Conservation (phyloP, 2,113 vertebrate species). For the Neoarius graeffei region DNA sequence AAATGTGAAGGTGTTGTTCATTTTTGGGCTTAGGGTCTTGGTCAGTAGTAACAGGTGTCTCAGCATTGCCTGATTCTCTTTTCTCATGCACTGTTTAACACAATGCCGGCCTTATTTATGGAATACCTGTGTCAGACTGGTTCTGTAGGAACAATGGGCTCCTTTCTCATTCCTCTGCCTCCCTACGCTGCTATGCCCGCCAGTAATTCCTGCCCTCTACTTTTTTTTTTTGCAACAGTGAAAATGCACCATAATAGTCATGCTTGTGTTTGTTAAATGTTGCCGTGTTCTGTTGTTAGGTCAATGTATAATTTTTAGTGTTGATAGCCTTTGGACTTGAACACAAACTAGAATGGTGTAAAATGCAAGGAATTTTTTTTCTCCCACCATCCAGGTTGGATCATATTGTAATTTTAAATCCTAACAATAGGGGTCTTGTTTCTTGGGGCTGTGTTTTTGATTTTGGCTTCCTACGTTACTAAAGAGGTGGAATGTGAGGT, state of each 20-base stretch:
- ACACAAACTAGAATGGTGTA: not conserved
- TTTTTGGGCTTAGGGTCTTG: constrained; percentile 29
- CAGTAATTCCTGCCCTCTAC: constrained; percentile 53
- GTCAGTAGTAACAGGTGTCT: constrained; percentile 64
- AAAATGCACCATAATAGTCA: constrained; percentile 23
- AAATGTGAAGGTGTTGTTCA: constrained; percentile 24
- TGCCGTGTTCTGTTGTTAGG: not conserved
- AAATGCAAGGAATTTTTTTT: constrained; percentile 22
- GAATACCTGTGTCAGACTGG: constrained; percentile 77
- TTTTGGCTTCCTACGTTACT: constrained; percentile 16
- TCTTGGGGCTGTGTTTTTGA: constrained; percentile 7
- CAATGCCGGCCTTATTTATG: constrained; percentile 71
- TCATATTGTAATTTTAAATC: constrained; percentile 43
- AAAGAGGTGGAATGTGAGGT: constrained; percentile 28
- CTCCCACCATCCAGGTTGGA: constrained; percentile 22
- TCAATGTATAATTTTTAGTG: not conserved
- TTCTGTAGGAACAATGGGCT: constrained; percentile 70
- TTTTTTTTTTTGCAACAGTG: constrained; percentile 45
- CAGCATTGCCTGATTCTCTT: constrained; percentile 39
- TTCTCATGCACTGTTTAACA: constrained; percentile 49
- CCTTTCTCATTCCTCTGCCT: constrained; percentile 65
- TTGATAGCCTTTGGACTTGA: constrained; percentile 7
- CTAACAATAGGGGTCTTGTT: constrained; percentile 48
- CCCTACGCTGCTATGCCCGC: constrained; percentile 36
- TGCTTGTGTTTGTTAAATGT: not conserved